Evolutionary conservation across 2,113 vertebrate genomes (phyloP), one percentile per base, ranked within the genome.

Genomic region (Siniperca knerii): DNA sequence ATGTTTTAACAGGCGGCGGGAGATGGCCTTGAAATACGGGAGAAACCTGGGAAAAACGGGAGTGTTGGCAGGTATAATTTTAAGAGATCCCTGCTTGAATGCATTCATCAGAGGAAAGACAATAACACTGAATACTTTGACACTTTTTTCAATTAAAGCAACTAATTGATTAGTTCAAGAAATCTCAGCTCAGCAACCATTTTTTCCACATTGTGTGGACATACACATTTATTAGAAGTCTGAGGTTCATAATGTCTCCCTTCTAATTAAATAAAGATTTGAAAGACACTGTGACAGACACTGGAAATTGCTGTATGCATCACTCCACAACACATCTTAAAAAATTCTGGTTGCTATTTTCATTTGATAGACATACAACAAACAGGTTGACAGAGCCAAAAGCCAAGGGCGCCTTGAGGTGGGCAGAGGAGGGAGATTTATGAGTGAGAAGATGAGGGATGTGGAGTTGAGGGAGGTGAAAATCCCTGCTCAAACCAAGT

Each of bases 361-460:
- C 15, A 72, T 75, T 86, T 82, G 76, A 86, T 18, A 60, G 74
- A 84, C 68, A 79, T 74, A 85, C 60, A 82, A 77, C 73, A 90
- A 85, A 87, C 57, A 83, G 67, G 46, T 33, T 75, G 55, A 82
- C 67, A 77, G 81, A 77, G 72, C 81, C 64, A 84, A 84, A 84
- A 81, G 42, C 77, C 88, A 87, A 87, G 86, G 79, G 52, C 65
- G 61, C 62, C 60, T 87, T 23, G 75, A 91, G 74, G 80, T 83
- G 77, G 79, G 84, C 40, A 46, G 77, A 86, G 50, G 60, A 9
- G 64, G 72, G 67, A 90, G 80, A 91, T 89, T 90, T 82, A 91
- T 75, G 80, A 75, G 75, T 15, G 73, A 67, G 73, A 61, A 66
- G 73, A 87, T 80, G 83, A 79, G 33, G 23, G 82, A 87, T 74